Evolutionary conservation across 2,113 vertebrate genomes (phyloP).

Genomic region (Mustela nigripes): DNA sequence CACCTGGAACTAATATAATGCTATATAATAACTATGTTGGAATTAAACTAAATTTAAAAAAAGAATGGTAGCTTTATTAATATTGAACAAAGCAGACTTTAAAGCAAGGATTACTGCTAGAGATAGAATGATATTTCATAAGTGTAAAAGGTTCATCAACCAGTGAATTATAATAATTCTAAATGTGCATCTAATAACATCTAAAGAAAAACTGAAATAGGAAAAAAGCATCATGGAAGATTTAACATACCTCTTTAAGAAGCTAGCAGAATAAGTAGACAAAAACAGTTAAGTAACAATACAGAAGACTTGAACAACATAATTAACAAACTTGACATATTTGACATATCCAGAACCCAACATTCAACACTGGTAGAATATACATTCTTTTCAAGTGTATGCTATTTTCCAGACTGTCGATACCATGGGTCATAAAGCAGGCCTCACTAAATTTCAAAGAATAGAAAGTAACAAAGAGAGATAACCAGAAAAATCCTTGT

Average conservation of each 20-base stretch:
- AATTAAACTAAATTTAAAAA: background rate
- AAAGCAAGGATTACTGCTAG: background rate
- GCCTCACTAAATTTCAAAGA: background rate
- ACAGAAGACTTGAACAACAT: background rate
- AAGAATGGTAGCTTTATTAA: background rate
- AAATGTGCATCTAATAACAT: background rate
- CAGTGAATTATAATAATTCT: background rate
- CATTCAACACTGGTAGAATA: background rate
- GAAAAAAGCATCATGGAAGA: background rate
- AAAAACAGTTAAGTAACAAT: background rate
- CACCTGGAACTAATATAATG: background rate
- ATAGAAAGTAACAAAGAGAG: background rate
- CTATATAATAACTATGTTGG: background rate
- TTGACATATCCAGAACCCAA: background rate
- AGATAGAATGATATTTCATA: background rate
- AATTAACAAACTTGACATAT: background rate
- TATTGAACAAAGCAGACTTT: background rate
- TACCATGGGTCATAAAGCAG: background rate
- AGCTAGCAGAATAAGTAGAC: background rate
- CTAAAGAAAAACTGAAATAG: background rate
- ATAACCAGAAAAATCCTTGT: background rate
- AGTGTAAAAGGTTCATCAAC: background rate
- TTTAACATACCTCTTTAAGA: background rate
- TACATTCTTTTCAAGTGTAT: background rate
- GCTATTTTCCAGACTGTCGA: background rate